Base-by-base conservation (phyloP, 2,113 vertebrate genomes). In the Platichthys flesus region DNA sequence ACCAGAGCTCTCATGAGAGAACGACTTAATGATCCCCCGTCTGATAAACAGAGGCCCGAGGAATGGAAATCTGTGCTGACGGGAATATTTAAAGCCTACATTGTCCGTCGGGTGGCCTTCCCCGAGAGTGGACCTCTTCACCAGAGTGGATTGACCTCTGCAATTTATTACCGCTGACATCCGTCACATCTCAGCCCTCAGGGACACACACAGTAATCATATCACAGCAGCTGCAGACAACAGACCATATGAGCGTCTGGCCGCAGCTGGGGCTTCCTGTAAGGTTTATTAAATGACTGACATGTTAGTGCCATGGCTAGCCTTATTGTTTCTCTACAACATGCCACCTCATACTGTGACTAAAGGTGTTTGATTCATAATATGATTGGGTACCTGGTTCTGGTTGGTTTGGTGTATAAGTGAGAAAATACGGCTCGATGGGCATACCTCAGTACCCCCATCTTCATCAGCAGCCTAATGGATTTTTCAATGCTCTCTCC, bases 111-210 rank as follows among this genome's bases (percentile, higher is more conserved):
- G 73, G 71, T 71, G 83, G 69, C 71, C 58, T 76, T 85, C 87
- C 70, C 26, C 1, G 20, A 76, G 65, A 68, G 63, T 40, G 63
- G 64, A 84, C 82, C 74, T 86, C 78, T 76, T 82, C 65, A 84
- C 69, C 78, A 63, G 83, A 90, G 81, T 84, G 83, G 79, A 80
- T 85, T 88, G 88, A 91, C 92, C 90, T 75, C 58, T 16, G 64
- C 87, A 85, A 89, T 91, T 93, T 88, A 93, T 92, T 90, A 85
- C 64, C 0, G 18, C 82, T 81, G 83, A 87, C 83, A 88, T 88
- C 61, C 60, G 83, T 90, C 86, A 88, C 76, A 64, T 66, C 52
- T 62, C 69, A 73, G 61, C 74, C 85, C 85, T 79, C 74, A 64
- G 79, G 85, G 83, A 85, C 73, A 61, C 73, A 12, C 6, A 20